Evolutionary conservation across 2,113 vertebrate genomes (phyloP).

Genomic region (Vicugna pacos): DNA sequence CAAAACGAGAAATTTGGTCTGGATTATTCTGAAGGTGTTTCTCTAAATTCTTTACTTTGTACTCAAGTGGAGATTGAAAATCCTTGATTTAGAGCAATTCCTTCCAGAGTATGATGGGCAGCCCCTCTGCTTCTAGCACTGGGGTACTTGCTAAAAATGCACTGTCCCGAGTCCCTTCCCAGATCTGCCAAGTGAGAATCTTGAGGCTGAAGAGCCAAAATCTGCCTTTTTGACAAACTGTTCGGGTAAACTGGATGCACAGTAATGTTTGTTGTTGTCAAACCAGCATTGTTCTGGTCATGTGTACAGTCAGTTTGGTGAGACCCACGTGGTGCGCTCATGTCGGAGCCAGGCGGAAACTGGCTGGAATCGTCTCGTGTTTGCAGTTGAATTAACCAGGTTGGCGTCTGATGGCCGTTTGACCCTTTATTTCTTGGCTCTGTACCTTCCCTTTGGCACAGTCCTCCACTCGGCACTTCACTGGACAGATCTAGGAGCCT

Average conservation of each 20-base stretch:
- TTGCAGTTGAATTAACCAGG: constrained; percentile 3
- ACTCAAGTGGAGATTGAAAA: neutral
- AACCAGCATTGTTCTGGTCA: neutral
- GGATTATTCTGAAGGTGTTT: constrained; percentile 13
- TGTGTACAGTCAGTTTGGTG: neutral
- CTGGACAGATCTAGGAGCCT: neutral
- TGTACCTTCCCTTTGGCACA: neutral
- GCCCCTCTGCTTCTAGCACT: neutral
- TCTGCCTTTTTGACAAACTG: neutral
- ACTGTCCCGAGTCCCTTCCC: neutral
- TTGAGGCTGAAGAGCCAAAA: neutral
- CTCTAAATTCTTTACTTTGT: neutral
- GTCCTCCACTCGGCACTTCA: neutral
- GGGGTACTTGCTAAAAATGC: neutral
- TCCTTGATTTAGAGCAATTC: neutral
- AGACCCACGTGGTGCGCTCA: neutral
- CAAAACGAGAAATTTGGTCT: neutral
- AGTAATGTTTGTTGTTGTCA: neutral
- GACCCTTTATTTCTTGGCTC: neutral
- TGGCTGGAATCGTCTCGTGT: neutral
- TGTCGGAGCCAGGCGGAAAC: neutral
- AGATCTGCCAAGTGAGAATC: neutral
- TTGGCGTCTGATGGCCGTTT: neutral
- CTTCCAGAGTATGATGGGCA: neutral
- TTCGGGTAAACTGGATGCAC: neutral